Conservation (phyloP, 2,797 vertebrate species). For the Meda fulgida region DNA sequence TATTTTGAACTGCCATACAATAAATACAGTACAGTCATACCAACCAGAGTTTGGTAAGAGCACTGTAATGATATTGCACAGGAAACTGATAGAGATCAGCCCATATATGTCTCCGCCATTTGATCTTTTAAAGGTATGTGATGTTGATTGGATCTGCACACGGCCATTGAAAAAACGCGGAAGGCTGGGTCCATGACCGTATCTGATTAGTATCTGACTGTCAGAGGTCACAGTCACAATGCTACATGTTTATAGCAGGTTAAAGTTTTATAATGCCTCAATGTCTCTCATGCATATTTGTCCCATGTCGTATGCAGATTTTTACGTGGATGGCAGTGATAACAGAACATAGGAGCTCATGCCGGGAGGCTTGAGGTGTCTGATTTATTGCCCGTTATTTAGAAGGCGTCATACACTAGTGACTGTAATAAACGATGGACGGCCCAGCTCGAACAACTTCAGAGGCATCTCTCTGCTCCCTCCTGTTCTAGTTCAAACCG, state of each 20-base stretch:
- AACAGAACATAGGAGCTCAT: conserved; percentile 28
- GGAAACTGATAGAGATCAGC: conserved; percentile 20
- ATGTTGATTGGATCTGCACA: conserved; percentile 6
- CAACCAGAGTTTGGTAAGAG: neutral
- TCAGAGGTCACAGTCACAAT: conserved; percentile 10
- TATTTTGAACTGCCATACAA: too few species aligned
- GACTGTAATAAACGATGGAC: conserved; percentile 70
- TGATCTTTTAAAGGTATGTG: conserved; percentile 7
- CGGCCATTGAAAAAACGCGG: neutral
- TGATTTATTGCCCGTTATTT: conserved; percentile 75
- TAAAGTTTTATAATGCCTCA: conserved; percentile 15
- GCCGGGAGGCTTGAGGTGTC: conserved; percentile 42
- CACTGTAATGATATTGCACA: neutral
- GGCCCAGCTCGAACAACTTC: conserved; percentile 60
- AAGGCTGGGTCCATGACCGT: neutral
- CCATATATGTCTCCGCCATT: conserved; percentile 3
- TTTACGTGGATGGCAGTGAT: conserved; percentile 25
- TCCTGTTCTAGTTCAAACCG: conserved; percentile 31
- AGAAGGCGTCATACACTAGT: conserved; percentile 73
- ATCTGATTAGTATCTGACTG: conserved; percentile 14
- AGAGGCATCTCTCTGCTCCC: conserved; percentile 32
- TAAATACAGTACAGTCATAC: neutral
- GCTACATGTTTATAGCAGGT: conserved; percentile 21
- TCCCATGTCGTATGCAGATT: conserved; percentile 1
- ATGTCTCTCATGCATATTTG: conserved; percentile 35